Conservation (phyloP, 2,113 vertebrate genomes). For the Equus przewalskii region DNA sequence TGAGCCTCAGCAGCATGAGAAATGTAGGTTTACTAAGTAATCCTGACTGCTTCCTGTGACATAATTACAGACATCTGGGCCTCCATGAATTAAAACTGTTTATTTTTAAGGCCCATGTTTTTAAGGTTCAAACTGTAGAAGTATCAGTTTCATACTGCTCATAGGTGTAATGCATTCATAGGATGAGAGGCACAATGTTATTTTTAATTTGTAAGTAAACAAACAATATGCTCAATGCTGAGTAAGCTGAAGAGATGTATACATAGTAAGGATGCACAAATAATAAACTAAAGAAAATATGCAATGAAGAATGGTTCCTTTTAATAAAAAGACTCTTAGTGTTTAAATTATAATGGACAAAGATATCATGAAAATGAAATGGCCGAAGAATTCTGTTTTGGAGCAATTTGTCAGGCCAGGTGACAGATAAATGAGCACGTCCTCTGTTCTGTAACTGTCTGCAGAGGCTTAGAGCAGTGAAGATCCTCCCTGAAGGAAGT, state of each 20-base stretch:
- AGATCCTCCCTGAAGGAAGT: constrained; percentile 33
- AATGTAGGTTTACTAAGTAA: constrained; percentile 39
- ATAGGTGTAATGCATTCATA: constrained; percentile 1
- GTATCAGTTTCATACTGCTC: neutral
- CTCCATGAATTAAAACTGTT: constrained; percentile 25
- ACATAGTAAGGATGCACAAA: constrained; percentile 49
- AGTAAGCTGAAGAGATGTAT: constrained; percentile 36
- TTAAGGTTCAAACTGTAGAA: constrained; percentile 42
- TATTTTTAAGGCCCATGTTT: neutral
- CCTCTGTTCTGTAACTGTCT: neutral
- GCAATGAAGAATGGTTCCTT: constrained; percentile 46
- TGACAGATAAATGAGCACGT: constrained; percentile 5
- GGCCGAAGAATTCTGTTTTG: neutral
- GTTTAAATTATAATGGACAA: constrained; percentile 49
- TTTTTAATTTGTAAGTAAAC: constrained; percentile 65
- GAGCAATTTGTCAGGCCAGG: constrained; percentile 63
- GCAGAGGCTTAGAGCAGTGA: neutral
- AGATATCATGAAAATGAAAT: constrained; percentile 52
- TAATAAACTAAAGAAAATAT: constrained; percentile 53
- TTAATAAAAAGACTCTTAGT: constrained; percentile 25
- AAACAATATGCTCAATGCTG: neutral
- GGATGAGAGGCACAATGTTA: neutral
- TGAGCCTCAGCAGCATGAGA: neutral
- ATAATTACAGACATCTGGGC: neutral
- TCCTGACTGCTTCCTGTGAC: neutral